Percentiles rank a stretch among this genome's conserved stretches.
Evolutionary conservation across 2,888 invertebrate genomes (phyloP).

Genomic region (Leptodirus hochenwartii): DNA sequence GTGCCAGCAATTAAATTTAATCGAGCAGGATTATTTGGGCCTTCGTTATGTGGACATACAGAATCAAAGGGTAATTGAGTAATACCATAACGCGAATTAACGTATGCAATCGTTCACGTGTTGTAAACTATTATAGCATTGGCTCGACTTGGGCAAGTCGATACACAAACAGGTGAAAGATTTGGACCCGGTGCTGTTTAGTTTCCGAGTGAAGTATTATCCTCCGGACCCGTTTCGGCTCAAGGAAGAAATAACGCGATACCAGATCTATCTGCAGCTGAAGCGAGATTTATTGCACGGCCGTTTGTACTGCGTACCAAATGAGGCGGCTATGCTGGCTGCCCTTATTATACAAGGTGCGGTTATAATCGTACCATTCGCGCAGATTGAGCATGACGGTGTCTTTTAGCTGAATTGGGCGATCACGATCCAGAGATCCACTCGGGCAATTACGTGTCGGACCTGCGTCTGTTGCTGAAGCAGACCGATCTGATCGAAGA

Average conservation of each 20-base stretch:
- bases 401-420: slow-evolving; percentile 72
- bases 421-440: slow-evolving; percentile 84
- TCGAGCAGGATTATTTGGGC: slow-evolving; percentile 90
- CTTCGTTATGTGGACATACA: slow-evolving; percentile 77
- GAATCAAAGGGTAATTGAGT: slow-evolving; percentile 59
- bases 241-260: slow-evolving; percentile 87
- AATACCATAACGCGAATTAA: neutral
- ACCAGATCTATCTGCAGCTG: slow-evolving; percentile 85
- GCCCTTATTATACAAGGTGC: slow-evolving; percentile 88
- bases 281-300: slow-evolving; percentile 91
- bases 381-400: slow-evolving; percentile 78
- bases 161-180: slow-evolving; percentile 88
- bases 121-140: slow-evolving; percentile 51
- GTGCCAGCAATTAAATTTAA: slow-evolving; percentile 75
- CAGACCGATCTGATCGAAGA: slow-evolving; percentile 86
- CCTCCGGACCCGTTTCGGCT: slow-evolving; percentile 86
- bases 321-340: slow-evolving; percentile 76
- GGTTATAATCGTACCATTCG: slow-evolving; percentile 17
- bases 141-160: slow-evolving; percentile 82
- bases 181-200: slow-evolving; percentile 79
- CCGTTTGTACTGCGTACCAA: slow-evolving; percentile 76
- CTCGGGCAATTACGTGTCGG: slow-evolving; percentile 74
- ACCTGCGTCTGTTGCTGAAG: slow-evolving; percentile 78
- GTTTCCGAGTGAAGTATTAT: slow-evolving; percentile 95
- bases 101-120: no score